Evolutionary conservation across 2,797 vertebrate genomes (phyloP), one percentile per base, ranked within the genome.

Genomic region (Tapera naevia): DNA sequence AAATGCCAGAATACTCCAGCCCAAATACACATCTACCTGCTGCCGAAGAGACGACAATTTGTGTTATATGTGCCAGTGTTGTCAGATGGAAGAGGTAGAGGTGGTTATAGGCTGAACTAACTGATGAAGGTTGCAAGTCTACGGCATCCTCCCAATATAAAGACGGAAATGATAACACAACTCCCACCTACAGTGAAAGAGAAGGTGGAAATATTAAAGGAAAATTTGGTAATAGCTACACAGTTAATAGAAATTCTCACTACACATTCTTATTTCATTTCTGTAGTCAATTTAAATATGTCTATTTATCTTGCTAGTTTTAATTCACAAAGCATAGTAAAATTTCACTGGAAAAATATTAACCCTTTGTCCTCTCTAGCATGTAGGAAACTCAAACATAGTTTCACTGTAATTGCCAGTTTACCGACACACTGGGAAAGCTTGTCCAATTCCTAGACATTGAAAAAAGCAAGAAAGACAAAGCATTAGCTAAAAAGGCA

Each of bases 111-210:
- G 99, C 98, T 71, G 99, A 98, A 95, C 99, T 99, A 94, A 99
- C 86, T 78, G 98, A 96, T 62, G 99, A 99, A 51, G 99, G 99
- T 61, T 99, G 98, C 53, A 99, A 97, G 73, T 99, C 98, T 57
- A 99, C 98, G 80, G 98, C 93, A 88, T 99, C 98, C 88, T 99
- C 99, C 98, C 99, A 99, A 91, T 99, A 99, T 80, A 99, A 97
- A 15, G 99, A 98, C 15, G 99, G 99, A 91, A 99, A 97, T 28
- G 99, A 98, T 95, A 99, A 97, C 80, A 99, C 98, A 97, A 98
- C 92, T 62, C 98, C 99, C 92, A 99, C 99, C 99, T 99, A 93
- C 16, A 81, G 57, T 13, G 80, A 94, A 94, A 95, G 88, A 61
- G 17, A 94, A 88, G 4, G 43, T 45, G 74, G 17, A 75, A 93